Conservation (phyloP, 37 sponge, comb jelly and placozoan species). For the Crambe crambe region DNA sequence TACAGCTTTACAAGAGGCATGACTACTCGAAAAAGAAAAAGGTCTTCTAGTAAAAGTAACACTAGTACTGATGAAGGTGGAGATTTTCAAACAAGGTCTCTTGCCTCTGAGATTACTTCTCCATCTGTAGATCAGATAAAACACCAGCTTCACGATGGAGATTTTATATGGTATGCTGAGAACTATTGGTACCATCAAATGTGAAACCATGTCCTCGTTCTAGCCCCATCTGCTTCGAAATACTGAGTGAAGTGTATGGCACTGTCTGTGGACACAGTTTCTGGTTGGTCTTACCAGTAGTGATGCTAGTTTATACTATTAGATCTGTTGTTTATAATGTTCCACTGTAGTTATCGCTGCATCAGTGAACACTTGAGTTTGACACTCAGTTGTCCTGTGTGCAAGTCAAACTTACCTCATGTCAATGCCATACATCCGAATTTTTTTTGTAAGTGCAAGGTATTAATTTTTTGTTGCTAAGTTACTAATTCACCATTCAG, state of each 20-base stretch:
- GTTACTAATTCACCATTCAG: slow-evolving; percentile 8
- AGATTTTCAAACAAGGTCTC: no score
- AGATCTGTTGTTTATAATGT: background rate
- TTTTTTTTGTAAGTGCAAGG: slow-evolving; percentile 32
- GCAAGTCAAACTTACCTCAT: slow-evolving; percentile 21
- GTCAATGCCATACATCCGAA: slow-evolving; percentile 43
- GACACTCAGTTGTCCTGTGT: slow-evolving; percentile 50
- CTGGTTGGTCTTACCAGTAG: slow-evolving; percentile 24
- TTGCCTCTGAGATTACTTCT: no score
- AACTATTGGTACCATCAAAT: background rate
- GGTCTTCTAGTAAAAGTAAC: no score
- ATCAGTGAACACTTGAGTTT: slow-evolving; percentile 1
- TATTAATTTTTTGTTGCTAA: background rate
- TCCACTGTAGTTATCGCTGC: slow-evolving; percentile 26
- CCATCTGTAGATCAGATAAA: no score
- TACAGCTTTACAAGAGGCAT: no score
- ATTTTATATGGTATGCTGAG: no score
- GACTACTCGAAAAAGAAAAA: no score
- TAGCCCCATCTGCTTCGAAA: slow-evolving; percentile 58
- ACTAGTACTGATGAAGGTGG: no score
- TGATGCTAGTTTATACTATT: background rate
- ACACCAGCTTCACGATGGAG: no score
- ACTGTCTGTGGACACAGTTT: slow-evolving; percentile 64
- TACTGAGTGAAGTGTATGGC: slow-evolving; percentile 24
- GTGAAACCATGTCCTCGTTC: background rate